Evolutionary conservation across 2,113 vertebrate species (phyloP).

Genomic region (Callospermophilus lateralis): DNA sequence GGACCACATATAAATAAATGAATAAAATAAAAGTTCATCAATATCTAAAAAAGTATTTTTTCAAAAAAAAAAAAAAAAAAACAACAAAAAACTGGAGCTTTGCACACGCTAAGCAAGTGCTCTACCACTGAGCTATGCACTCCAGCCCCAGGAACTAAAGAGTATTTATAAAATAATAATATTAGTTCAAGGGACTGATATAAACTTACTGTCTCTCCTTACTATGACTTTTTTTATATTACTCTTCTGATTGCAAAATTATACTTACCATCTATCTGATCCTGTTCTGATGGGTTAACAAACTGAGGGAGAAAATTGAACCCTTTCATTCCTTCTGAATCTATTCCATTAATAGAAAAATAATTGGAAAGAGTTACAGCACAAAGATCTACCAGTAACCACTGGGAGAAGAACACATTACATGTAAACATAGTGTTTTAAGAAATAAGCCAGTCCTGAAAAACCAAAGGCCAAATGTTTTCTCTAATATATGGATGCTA

Average conservation of each 20-base stretch:
- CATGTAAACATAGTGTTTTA: not conserved
- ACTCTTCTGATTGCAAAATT: constrained; percentile 12
- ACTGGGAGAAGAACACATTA: not conserved
- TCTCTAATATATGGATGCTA: too few species aligned
- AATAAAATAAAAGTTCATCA: too few species aligned
- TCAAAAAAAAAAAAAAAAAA: too few species aligned
- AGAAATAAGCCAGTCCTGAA: not conserved
- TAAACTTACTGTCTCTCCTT: not conserved
- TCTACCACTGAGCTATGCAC: not conserved
- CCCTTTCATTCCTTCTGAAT: not conserved
- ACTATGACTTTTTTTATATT: not conserved
- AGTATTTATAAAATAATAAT: not conserved
- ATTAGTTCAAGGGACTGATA: not conserved
- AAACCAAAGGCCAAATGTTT: too few species aligned
- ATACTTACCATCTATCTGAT: not conserved
- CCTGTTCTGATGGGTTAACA: not conserved
- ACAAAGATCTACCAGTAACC: not conserved
- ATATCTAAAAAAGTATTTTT: too few species aligned
- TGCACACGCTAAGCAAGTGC: not conserved
- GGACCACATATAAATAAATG: too few species aligned
- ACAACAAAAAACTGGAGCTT: not conserved
- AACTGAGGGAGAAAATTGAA: not conserved
- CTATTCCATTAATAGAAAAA: not conserved
- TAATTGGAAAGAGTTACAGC: constrained; percentile 32
- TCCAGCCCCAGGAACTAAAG: not conserved